Evolutionary conservation across 2,888 invertebrate genomes (phyloP).

Genomic region (Lypha dubia): DNA sequence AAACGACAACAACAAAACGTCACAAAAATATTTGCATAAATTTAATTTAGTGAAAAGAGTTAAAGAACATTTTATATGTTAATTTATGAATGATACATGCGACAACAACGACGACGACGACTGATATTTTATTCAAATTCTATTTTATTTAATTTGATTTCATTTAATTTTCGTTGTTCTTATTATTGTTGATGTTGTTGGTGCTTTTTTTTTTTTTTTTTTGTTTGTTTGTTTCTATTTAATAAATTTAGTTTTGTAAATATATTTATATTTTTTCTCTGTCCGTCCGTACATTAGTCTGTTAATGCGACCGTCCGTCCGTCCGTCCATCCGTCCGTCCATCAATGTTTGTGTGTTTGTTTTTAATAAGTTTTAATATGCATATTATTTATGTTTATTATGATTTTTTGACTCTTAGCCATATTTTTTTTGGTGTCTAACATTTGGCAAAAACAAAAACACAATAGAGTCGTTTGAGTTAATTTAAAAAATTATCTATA

Average conservation of each 20-base stretch:
- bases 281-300: too few species aligned
- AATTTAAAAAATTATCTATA: conserved; percentile 18
- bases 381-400: conserved; percentile 13
- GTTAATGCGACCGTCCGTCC: background rate
- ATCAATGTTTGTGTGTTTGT: background rate
- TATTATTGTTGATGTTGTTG: conserved; percentile 31
- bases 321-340: background rate
- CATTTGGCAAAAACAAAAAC: background rate
- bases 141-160: conserved; percentile 38
- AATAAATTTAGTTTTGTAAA: conserved; percentile 42
- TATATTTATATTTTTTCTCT: background rate
- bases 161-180: conserved; percentile 45
- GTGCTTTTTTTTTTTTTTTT: too few species aligned
- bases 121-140: conserved; percentile 35
- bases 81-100: conserved; percentile 60
- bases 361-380: conserved; percentile 43
- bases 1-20: conserved; percentile 35
- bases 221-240: conserved; percentile 50
- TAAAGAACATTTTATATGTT: conserved; percentile 72
- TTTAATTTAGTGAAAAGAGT: conserved; percentile 70
- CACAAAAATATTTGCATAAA: conserved; percentile 69
- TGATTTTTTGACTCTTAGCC: background rate
- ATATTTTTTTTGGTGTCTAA: background rate
- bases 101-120: background rate
- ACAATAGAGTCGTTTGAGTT: background rate